Evolutionary conservation across 1,140 invertebrate species (phyloP).

Genomic region (Philotrypesis tridentata): DNA sequence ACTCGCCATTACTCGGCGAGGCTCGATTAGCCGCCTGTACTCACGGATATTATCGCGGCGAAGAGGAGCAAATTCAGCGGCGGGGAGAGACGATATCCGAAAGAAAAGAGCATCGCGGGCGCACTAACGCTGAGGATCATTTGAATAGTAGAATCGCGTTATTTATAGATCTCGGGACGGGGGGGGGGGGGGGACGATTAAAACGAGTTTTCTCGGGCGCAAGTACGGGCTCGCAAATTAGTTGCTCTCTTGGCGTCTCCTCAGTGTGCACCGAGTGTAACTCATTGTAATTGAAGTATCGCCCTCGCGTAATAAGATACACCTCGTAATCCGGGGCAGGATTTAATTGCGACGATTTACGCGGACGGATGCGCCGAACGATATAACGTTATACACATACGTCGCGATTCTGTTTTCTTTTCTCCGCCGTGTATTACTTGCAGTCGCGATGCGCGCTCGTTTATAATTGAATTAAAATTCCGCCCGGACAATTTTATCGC

Average conservation of each 20-base stretch:
- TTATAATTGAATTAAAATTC: too few relatives aligned
- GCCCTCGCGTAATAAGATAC: conserved; percentile 18
- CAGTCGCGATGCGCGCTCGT: too few relatives aligned
- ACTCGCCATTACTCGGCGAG: conserved; percentile 65
- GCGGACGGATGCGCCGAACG: background rate
- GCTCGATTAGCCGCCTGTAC: background rate
- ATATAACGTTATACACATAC: background rate
- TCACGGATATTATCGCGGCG: too few relatives aligned
- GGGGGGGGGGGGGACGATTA: too few relatives aligned
- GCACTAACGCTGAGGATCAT: background rate
- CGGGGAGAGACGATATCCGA: background rate
- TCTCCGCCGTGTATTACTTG: too few relatives aligned
- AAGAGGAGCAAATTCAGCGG: background rate
- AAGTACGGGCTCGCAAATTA: background rate
- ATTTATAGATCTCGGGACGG: background rate
- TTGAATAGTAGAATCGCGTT: background rate
- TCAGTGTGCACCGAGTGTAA: too few relatives aligned
- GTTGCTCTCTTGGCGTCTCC: too few relatives aligned
- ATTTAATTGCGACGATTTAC: conserved; percentile 34
- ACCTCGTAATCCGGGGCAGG: background rate
- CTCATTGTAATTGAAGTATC: conserved; percentile 11
- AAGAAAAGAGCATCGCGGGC: background rate
- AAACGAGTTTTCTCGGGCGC: background rate
- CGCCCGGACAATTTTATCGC: background rate
- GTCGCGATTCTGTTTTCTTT: too few relatives aligned